phyloP scores from a whole-genome alignment of 2,888 invertebrate genomes.

The Marasmarcha lunaedactyla region DNA sequence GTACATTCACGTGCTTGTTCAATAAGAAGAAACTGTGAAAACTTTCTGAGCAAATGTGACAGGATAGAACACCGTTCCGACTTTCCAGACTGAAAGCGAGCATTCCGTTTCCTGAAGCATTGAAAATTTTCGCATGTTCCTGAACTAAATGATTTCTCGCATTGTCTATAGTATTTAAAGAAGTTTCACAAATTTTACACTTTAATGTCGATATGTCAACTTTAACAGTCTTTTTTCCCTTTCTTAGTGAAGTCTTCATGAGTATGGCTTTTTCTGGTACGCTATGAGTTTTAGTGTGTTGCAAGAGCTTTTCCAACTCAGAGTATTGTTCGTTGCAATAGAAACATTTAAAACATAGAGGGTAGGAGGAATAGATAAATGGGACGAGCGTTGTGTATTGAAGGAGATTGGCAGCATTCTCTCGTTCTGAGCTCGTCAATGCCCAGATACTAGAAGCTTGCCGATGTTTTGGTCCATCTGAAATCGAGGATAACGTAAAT shows the following conservation, averaged over 20 bases:
- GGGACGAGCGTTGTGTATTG: slow-evolving; percentile 36
- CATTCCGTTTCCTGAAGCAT: slow-evolving; percentile 37
- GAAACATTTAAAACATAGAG: slow-evolving; percentile 37
- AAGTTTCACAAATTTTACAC: slow-evolving; percentile 32
- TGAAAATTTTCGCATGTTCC: slow-evolving; percentile 30
- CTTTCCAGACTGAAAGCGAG: slow-evolving; percentile 35
- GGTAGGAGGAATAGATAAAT: slow-evolving; percentile 45
- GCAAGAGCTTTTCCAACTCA: slow-evolving; percentile 30
- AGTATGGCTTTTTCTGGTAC: slow-evolving; percentile 27
- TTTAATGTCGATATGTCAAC: slow-evolving; percentile 42
- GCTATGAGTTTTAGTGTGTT: slow-evolving; percentile 31
- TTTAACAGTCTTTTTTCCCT: slow-evolving; percentile 44
- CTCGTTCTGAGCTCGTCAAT: slow-evolving; percentile 41
- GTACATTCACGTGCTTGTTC: slow-evolving; percentile 52
- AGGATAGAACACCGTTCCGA: slow-evolving; percentile 33
- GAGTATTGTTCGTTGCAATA: slow-evolving; percentile 37
- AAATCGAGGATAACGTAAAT: slow-evolving; percentile 29
- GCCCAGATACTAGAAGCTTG: slow-evolving; percentile 41
- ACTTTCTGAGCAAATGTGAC: slow-evolving; percentile 37
- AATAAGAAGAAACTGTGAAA: slow-evolving; percentile 44
- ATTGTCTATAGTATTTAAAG: slow-evolving; percentile 26
- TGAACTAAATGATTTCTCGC: slow-evolving; percentile 29
- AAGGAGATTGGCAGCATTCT: slow-evolving; percentile 38
- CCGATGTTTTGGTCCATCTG: slow-evolving; percentile 26
- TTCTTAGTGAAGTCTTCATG: slow-evolving; percentile 34